Evolutionary conservation across 2,888 invertebrate species (phyloP), one percentile per base, ranked within the genome.

Genomic region (Cataglyphis cursor): DNA sequence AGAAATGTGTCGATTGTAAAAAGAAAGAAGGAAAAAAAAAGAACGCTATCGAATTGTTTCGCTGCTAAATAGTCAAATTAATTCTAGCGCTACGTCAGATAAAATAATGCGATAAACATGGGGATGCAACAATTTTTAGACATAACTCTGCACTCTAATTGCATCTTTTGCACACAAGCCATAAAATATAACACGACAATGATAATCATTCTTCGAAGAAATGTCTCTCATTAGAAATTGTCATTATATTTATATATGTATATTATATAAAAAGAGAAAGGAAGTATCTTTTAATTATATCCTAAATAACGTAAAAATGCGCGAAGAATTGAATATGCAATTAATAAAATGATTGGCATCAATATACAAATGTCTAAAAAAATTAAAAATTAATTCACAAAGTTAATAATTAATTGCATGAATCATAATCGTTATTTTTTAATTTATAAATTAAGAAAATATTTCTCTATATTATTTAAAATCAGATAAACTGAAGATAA

Each of bases 51-150:
- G 18, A 9, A 41, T 66, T 44, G 18, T 18, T 66, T 9, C 15
- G 48, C 66, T 66, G 48, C 18, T 6, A 68, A 68, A 57, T 54
- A 38, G 54, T 18, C 44, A 31, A 15, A 9, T 57, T 57, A 80
- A 80, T 59, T 70, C 44, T 80, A 48, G 3, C 35, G 6, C 44
- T 44, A 70, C 18, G 44, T 31, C 68, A 68, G 44, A 61, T 51
- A 68, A 61, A 44, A 80, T 35, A 4, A 59, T 59, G 12, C 15
- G 31, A 41, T 28, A 31, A 66, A 31, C 68, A 59, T 44, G 31
- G 21, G 5, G 12, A 80, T 35, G 41, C 44, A 78, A 78, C 31
- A 78, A 41, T 78, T 6, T 44, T 59, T 68, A 78, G 57, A 76
- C 15, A 6, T 38, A 57, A 78, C 31, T 65, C 51, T 44, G 8